phyloP scores from a whole-genome alignment of 2,797 vertebrate genomes.

The Falco berigora region DNA sequence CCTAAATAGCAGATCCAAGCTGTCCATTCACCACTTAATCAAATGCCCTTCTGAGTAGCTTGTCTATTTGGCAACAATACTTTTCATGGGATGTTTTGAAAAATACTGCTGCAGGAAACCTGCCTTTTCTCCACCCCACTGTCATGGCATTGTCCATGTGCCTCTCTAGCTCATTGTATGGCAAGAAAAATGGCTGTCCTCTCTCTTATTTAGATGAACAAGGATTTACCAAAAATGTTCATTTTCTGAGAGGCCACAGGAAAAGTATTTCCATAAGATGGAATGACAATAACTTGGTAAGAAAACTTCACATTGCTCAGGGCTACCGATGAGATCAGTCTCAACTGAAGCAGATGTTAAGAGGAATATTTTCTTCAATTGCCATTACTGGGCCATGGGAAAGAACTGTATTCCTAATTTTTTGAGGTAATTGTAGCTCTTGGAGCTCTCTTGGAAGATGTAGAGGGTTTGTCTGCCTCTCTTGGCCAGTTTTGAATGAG shows the following conservation, averaged over 20 bases:
- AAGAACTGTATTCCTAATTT: background rate
- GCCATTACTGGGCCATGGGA: background rate
- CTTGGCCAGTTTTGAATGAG: background rate
- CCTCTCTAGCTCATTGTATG: background rate
- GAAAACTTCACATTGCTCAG: background rate
- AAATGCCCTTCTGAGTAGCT: background rate
- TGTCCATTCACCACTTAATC: background rate
- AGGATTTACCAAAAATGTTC: background rate
- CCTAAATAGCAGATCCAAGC: background rate
- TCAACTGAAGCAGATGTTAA: background rate
- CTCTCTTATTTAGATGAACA: background rate
- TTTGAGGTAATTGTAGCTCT: background rate
- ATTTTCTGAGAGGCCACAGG: background rate
- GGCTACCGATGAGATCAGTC: background rate
- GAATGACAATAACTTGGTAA: background rate
- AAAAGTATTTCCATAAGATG: background rate
- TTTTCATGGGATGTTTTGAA: background rate
- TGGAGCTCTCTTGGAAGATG: background rate
- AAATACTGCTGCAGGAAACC: background rate
- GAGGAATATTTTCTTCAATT: background rate
- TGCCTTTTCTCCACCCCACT: background rate
- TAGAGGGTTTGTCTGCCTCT: background rate
- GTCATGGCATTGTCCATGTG: background rate
- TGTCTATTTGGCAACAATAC: background rate
- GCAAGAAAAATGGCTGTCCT: background rate